Evolutionary conservation across 2,797 vertebrate species (phyloP).

Genomic region (Crenuchus spilurus): DNA sequence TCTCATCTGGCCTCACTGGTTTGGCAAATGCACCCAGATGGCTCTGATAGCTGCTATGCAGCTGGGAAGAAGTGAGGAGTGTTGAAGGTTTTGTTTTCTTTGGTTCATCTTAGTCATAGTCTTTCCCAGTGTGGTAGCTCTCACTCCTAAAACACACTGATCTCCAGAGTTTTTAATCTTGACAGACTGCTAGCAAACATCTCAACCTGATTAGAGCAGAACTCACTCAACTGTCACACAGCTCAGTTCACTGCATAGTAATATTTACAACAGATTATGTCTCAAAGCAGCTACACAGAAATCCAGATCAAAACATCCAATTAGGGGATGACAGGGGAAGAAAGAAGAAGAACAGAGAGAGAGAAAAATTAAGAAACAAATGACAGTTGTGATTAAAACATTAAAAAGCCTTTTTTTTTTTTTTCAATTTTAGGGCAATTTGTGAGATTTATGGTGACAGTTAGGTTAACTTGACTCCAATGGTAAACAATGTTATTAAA

Average conservation of each 20-base stretch:
- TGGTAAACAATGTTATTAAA: too few relatives aligned
- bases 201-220: neutral
- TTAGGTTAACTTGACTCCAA: too few relatives aligned
- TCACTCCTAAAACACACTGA: neutral
- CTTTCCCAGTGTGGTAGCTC: neutral
- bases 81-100: neutral
- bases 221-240: neutral
- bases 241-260: neutral
- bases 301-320: neutral
- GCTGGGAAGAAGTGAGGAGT: neutral
- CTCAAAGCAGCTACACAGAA: neutral
- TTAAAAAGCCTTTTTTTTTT: too few relatives aligned
- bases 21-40: neutral
- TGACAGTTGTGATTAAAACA: too few relatives aligned
- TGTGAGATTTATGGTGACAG: too few relatives aligned
- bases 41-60: neutral
- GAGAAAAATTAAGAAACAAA: too few relatives aligned
- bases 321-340: neutral
- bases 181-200: too few relatives aligned
- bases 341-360: too few relatives aligned
- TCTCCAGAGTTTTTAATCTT: too few relatives aligned
- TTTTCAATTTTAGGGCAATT: too few relatives aligned
- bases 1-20: neutral
- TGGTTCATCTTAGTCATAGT: neutral
- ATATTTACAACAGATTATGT: neutral